Evolutionary conservation across 2,888 invertebrate species (phyloP).

Genomic region (Stomorhina lunata): DNA sequence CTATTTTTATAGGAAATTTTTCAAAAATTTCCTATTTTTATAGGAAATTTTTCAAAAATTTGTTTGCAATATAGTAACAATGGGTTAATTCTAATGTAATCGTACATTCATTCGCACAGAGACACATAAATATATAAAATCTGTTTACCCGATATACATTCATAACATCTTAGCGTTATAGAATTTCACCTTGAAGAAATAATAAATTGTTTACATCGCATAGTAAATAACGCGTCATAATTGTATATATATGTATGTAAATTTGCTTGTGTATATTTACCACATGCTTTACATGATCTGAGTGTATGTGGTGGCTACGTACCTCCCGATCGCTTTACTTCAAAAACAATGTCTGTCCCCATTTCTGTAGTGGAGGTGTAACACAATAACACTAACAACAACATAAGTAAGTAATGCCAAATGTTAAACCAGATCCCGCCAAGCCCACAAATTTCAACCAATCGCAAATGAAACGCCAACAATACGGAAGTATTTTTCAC

Average conservation of each 20-base stretch:
- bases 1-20: no score
- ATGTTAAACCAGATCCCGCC: constrained; percentile 58
- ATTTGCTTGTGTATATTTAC: no score
- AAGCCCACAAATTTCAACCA: constrained; percentile 74
- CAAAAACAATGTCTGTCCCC: constrained; percentile 1
- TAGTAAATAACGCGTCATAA: neutral
- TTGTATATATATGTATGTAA: no score
- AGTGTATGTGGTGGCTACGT: no score
- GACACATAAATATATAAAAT: neutral
- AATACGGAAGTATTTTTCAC: constrained; percentile 57
- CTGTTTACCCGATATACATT: neutral
- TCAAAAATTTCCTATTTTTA: no score
- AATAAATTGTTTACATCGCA: neutral
- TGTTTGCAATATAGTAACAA: no score
- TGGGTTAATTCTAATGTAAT: constrained; percentile 3
- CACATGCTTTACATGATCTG: no score
- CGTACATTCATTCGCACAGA: no score
- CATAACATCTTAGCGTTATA: neutral
- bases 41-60: no score
- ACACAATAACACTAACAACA: neutral
- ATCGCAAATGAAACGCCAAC: constrained; percentile 65
- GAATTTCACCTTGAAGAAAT: constrained; percentile 43
- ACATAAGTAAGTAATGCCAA: constrained; percentile 7
- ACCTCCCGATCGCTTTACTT: neutral
- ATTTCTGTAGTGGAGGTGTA: neutral